Evolutionary conservation across 1,140 invertebrate genomes (phyloP).

Genomic region (Babylonia areolata): DNA sequence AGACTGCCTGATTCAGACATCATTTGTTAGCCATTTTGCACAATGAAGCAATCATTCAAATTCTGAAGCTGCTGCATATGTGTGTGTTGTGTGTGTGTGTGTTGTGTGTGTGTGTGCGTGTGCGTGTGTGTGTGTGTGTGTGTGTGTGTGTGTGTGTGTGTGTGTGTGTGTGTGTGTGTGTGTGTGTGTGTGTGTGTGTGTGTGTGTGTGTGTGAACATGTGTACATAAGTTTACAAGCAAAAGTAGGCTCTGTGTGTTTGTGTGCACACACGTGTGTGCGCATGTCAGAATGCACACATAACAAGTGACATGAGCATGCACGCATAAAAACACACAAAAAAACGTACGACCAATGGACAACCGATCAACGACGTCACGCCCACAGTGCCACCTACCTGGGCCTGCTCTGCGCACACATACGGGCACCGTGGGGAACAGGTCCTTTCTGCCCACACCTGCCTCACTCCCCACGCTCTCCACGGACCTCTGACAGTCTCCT

Average conservation of each 20-base stretch:
- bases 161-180: not conserved
- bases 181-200: not conserved
- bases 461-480: not conserved
- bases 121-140: constrained; percentile 27
- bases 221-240: too few relatives aligned
- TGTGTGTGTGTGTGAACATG: not conserved
- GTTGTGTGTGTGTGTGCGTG: constrained; percentile 28
- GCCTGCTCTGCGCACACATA: not conserved
- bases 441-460: not conserved
- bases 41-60: too few relatives aligned
- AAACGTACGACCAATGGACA: not conserved
- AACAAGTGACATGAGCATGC: too few relatives aligned
- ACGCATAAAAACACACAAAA: too few relatives aligned
- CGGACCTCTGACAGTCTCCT: not conserved
- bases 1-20: too few relatives aligned
- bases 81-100: constrained; percentile 33
- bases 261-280: too few relatives aligned
- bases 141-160: constrained; percentile 21
- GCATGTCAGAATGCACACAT: not conserved
- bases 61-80: too few relatives aligned
- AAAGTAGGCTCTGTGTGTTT: too few relatives aligned
- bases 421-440: not conserved
- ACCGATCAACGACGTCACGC: not conserved
- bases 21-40: too few relatives aligned
- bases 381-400: not conserved